These are phyloP conservation scores for Gadus macrocephalus DNA, from an alignment of 2,113 vertebrate species.

Conservation along the genomic window DNA sequence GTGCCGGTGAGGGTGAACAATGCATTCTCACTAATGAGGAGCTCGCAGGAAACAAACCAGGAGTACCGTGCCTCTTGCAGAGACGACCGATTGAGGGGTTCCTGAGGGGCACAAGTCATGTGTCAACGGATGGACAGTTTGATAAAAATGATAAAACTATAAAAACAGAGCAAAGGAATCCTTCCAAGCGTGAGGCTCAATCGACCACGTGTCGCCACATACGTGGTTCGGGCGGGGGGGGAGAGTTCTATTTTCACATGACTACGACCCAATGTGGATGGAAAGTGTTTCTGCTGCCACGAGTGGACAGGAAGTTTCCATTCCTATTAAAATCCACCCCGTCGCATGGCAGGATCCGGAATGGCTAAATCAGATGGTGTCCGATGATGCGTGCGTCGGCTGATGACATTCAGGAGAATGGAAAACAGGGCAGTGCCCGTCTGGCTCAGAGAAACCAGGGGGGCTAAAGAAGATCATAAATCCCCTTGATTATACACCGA, in stretches of 20 bases:
- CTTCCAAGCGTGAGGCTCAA: not conserved
- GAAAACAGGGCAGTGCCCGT: slow-evolving; percentile 55
- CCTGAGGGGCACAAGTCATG: not conserved
- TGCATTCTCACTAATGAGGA: not conserved
- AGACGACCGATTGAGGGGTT: not conserved
- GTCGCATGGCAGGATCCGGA: slow-evolving; percentile 60
- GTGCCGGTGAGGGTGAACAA: not conserved
- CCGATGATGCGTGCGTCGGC: slow-evolving; percentile 39
- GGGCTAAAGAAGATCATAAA: slow-evolving; percentile 31
- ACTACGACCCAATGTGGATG: slow-evolving; percentile 30
- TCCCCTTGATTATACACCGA: slow-evolving; percentile 24
- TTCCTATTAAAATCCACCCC: slow-evolving; percentile 56
- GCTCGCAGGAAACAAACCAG: not conserved
- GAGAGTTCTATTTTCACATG: slow-evolving; percentile 12
- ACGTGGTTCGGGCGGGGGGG: slow-evolving; percentile 6
- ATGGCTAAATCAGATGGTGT: slow-evolving; percentile 65
- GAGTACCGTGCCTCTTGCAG: not conserved
- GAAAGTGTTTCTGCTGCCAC: slow-evolving; percentile 54
- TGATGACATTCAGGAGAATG: slow-evolving; percentile 44
- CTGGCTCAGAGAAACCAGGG: slow-evolving; percentile 34
- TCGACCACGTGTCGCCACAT: slow-evolving; percentile 33
- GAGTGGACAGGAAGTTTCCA: slow-evolving; percentile 61
- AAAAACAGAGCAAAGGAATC: not conserved
- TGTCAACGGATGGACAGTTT: not conserved
- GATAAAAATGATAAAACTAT: not conserved